Evolutionary conservation across 1,140 invertebrate species (phyloP).

Genomic region (Charaxes varanes): DNA sequence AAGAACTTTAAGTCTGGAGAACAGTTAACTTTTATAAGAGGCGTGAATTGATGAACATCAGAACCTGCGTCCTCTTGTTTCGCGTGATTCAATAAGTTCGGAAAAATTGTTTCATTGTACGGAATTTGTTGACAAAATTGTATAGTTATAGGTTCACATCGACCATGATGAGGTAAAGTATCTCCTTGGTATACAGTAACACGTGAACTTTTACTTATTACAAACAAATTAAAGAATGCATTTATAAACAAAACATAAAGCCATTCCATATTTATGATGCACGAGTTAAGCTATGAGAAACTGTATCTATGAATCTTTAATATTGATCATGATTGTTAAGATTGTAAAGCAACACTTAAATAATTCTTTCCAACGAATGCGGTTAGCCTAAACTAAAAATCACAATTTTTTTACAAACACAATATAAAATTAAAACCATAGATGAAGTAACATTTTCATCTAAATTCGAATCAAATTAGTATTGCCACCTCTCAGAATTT

Average conservation of each 20-base stretch:
- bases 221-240: slow-evolving; percentile 44
- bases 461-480: too few relatives aligned
- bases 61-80: slow-evolving; percentile 96
- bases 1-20: slow-evolving; percentile 96
- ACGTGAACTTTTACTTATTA: slow-evolving; percentile 46
- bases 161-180: slow-evolving; percentile 82
- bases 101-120: slow-evolving; percentile 98
- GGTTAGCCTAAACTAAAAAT: too few relatives aligned
- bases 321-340: too few relatives aligned
- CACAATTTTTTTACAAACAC: too few relatives aligned
- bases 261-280: slow-evolving; percentile 53
- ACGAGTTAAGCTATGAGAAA: too few relatives aligned
- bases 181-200: slow-evolving; percentile 71
- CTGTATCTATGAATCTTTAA: too few relatives aligned
- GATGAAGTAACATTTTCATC: too few relatives aligned
- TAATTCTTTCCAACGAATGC: too few relatives aligned
- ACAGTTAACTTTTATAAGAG: slow-evolving; percentile 97
- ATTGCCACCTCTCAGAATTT: too few relatives aligned
- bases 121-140: slow-evolving; percentile 93
- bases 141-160: slow-evolving; percentile 95
- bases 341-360: too few relatives aligned
- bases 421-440: too few relatives aligned
- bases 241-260: slow-evolving; percentile 37
- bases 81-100: slow-evolving; percentile 93
- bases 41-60: slow-evolving; percentile 95